Evolutionary conservation across 2,888 invertebrate genomes (phyloP).

Genomic region (Lasioglossum malachurum): DNA sequence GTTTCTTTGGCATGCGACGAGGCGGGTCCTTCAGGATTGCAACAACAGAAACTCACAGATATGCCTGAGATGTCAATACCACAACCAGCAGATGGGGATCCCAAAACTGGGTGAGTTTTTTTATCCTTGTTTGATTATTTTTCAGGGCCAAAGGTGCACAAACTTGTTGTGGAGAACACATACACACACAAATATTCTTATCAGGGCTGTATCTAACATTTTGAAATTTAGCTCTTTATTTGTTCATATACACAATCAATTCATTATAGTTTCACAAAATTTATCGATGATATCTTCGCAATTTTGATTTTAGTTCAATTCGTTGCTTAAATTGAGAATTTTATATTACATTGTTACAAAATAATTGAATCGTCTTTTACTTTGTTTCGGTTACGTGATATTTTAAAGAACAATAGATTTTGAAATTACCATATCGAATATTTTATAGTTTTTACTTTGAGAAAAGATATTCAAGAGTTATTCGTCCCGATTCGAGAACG

Average conservation of each 20-base stretch:
- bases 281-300: not conserved
- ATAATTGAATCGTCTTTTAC: not conserved
- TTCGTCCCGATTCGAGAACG: slow-evolving; percentile 59
- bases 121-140: slow-evolving; percentile 60
- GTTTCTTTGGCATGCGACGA: slow-evolving; percentile 83
- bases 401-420: not conserved
- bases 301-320: not conserved
- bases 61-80: slow-evolving; percentile 81
- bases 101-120: slow-evolving; percentile 84
- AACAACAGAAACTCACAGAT: slow-evolving; percentile 82
- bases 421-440: not conserved
- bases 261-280: not conserved
- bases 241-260: not conserved
- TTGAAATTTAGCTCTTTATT: not conserved
- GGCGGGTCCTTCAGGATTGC: slow-evolving; percentile 84
- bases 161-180: slow-evolving; percentile 81
- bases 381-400: not conserved
- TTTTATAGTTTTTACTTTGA: not conserved
- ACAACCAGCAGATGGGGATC: slow-evolving; percentile 79
- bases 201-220: not conserved
- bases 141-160: slow-evolving; percentile 80
- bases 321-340: not conserved
- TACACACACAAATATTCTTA: slow-evolving; percentile 67
- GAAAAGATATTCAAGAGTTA: slow-evolving; percentile 55
- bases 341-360: not conserved